These are phyloP conservation scores for Thalassaphorura encarpata DNA, from an alignment of 1,140 invertebrate genomes.

Conservation along the genomic window DNA sequence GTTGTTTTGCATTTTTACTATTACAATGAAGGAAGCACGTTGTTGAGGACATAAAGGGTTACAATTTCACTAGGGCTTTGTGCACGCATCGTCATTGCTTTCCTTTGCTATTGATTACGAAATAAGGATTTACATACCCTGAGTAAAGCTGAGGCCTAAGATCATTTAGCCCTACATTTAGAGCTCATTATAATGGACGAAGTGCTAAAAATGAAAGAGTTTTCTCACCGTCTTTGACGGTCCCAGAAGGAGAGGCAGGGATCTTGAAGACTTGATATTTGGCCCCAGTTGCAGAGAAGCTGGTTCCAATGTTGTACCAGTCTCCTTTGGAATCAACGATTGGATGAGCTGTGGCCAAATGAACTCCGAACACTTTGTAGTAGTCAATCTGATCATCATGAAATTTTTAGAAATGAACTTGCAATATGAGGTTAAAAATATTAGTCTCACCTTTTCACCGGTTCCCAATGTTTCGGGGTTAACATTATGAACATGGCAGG, in stretches of 20 bases:
- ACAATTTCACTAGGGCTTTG: neutral
- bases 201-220: neutral
- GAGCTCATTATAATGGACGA: neutral
- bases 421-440: neutral
- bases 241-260: conserved; percentile 19
- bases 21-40: no score
- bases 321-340: conserved; percentile 34
- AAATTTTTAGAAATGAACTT: neutral
- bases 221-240: conserved; percentile 26
- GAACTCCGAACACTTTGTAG: conserved; percentile 36
- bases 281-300: conserved; percentile 27
- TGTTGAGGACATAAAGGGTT: no score
- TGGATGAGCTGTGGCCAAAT: conserved; percentile 39
- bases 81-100: neutral
- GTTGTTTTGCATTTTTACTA: no score
- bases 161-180: neutral
- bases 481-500: conserved; percentile 27
- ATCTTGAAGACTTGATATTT: conserved; percentile 31
- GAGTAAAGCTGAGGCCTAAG: neutral
- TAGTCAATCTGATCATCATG: conserved; percentile 34
- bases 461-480: conserved; percentile 36
- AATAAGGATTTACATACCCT: neutral
- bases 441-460: conserved; percentile 38
- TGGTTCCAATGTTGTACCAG: conserved; percentile 39
- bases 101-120: neutral